These are phyloP conservation scores for Sycophaga agraensis DNA, from an alignment of 1,140 invertebrate species.

Conservation along the genomic window DNA sequence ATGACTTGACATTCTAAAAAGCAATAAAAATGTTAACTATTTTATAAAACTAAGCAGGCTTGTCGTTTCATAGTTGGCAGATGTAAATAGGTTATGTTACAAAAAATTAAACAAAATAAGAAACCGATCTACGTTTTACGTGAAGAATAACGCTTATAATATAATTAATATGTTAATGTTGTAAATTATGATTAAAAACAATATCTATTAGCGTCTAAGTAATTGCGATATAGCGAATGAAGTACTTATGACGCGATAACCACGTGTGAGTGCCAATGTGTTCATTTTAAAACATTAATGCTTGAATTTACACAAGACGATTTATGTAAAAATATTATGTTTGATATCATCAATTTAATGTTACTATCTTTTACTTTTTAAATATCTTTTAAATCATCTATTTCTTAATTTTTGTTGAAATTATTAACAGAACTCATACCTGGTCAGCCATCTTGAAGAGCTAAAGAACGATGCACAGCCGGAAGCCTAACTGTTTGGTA, in stretches of 20 bases:
- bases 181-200: too few relatives aligned
- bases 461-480: constrained; percentile 37
- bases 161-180: too few relatives aligned
- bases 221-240: too few relatives aligned
- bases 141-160: too few relatives aligned
- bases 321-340: not conserved
- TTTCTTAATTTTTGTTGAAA: not conserved
- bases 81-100: constrained; percentile 19
- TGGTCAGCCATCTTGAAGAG: constrained; percentile 47
- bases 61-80: not conserved
- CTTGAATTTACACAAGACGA: too few relatives aligned
- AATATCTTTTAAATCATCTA: constrained; percentile 1
- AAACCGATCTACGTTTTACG: too few relatives aligned
- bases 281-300: too few relatives aligned
- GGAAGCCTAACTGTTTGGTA: constrained; percentile 24
- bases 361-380: not conserved
- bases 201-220: too few relatives aligned
- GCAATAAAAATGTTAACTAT: constrained; percentile 26
- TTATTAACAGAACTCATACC: constrained; percentile 36
- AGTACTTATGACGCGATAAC: too few relatives aligned
- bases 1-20: constrained; percentile 82
- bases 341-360: not conserved
- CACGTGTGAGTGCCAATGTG: not conserved
- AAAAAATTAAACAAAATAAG: too few relatives aligned
- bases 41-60: not conserved